Base-by-base conservation (phyloP, 2,888 invertebrate genomes). In the Scrobipalpa costella region DNA sequence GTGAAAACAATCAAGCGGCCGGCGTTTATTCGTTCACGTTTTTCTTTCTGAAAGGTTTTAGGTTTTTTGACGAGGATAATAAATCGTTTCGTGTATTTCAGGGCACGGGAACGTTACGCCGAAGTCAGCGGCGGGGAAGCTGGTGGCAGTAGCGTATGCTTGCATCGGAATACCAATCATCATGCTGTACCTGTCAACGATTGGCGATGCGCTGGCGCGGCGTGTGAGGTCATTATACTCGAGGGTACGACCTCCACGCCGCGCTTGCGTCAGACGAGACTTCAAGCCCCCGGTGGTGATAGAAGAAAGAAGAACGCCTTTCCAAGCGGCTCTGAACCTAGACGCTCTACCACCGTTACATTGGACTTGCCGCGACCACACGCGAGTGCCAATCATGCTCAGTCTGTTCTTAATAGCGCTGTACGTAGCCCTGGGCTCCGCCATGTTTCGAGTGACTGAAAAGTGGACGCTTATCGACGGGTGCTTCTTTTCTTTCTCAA, bases 381-480 rank as follows among this genome's bases (percentile, higher is more conserved):
- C 95, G 62, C 93, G 96, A 70, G 98, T 99, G 66, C 99, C 99
- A 58, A 95, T 98, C 65, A 93, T 95, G 62, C 93, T 99, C 61
- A 98, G 98, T 79, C 90, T 98, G 66, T 90, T 97, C 71, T 95
- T 98, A 52, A 94, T 99, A 75, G 92, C 97, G 58, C 93, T 95
- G 70, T 99, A 99, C 86, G 94, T 99, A 75, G 95, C 95, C 65
- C 94, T 97, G 40, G 99, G 99, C 13, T 96, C 98, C 0, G 92
- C 97, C 66, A 93, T 99, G 69, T 99, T 99, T 85, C 95, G 96
- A 67, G 93, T 95, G 62, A 95, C 98, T 80, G 99, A 99, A 84
- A 94, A 94, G 71, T 99, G 99, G 99, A 95, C 94, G 66, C 93
- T 97, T 49, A 92, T 98, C 62, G 98, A 98, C 78, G 98, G 98